These are phyloP conservation scores for Aphaenogaster rudis DNA, from an alignment of 1,140 invertebrate species.

Conservation along the genomic window DNA sequence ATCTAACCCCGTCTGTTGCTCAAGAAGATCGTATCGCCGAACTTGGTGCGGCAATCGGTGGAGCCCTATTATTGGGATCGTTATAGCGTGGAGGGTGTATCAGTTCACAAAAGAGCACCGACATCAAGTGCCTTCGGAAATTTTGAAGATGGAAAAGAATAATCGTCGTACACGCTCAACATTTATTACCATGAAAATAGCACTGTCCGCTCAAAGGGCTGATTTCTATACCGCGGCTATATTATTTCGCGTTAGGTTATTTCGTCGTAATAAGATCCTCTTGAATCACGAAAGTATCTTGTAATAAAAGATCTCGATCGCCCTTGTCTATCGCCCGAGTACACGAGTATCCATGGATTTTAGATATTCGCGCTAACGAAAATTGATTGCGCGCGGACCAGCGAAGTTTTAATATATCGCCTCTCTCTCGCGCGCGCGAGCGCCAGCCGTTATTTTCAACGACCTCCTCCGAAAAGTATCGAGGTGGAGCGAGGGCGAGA, in stretches of 20 bases:
- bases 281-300: slow-evolving; percentile 43
- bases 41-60: slow-evolving; percentile 21
- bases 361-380: slow-evolving; percentile 65
- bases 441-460: slow-evolving; percentile 59
- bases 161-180: not conserved
- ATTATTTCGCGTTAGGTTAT: slow-evolving; percentile 3
- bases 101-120: not conserved
- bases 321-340: slow-evolving; percentile 33
- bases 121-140: not conserved
- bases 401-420: slow-evolving; percentile 68
- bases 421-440: slow-evolving; percentile 36
- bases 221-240: not conserved
- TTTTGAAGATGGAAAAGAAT: not conserved
- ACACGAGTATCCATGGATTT: slow-evolving; percentile 57
- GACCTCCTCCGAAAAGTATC: slow-evolving; percentile 63
- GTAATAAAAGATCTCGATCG: slow-evolving; percentile 45
- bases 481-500: slow-evolving; percentile 47
- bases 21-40: slow-evolving; percentile 47
- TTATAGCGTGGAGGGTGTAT: not conserved
- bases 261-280: slow-evolving; percentile 12
- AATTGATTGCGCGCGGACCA: slow-evolving; percentile 67
- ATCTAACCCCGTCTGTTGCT: slow-evolving; percentile 35
- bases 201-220: not conserved
- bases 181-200: slow-evolving; percentile 27
- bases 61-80: not conserved